These are phyloP conservation scores for Napeogenes inachia DNA, from an alignment of 2,888 invertebrate genomes.

Conservation along the genomic window DNA sequence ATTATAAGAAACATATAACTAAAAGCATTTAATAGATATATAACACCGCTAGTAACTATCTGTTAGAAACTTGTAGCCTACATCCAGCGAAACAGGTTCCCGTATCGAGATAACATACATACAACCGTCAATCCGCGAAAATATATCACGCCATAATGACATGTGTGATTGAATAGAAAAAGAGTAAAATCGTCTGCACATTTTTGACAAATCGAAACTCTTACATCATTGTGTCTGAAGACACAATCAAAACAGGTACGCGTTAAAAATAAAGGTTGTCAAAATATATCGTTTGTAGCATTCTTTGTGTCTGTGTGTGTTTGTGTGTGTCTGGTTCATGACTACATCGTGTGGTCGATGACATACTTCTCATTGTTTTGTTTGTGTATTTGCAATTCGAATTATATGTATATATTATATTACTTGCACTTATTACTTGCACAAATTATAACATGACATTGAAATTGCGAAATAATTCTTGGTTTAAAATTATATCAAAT, in stretches of 20 bases:
- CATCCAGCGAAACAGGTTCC: constrained; percentile 35
- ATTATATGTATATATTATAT: no score
- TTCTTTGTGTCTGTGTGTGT: no score
- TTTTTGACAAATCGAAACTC: not conserved
- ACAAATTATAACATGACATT: not conserved
- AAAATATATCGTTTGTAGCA: no score
- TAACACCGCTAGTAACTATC: constrained; percentile 19
- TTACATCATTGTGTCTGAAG: constrained; percentile 6
- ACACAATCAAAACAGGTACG: not conserved
- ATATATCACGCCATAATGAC: constrained; percentile 19
- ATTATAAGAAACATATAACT: not conserved
- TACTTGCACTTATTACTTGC: no score
- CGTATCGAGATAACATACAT: constrained; percentile 23
- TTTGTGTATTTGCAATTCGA: no score
- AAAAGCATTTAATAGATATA: constrained; percentile 3
- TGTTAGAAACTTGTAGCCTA: constrained; percentile 28
- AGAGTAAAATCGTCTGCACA: constrained; percentile 15
- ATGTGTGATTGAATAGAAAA: constrained; percentile 13
- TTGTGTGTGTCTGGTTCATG: no score
- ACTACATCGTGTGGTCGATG: no score
- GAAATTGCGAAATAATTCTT: not conserved
- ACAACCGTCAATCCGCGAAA: constrained; percentile 15
- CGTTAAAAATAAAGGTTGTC: constrained; percentile 17
- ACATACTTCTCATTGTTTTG: no score
- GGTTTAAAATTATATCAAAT: not conserved